Base-by-base conservation (phyloP, 2,888 invertebrate species). In the Empis stercorea region DNA sequence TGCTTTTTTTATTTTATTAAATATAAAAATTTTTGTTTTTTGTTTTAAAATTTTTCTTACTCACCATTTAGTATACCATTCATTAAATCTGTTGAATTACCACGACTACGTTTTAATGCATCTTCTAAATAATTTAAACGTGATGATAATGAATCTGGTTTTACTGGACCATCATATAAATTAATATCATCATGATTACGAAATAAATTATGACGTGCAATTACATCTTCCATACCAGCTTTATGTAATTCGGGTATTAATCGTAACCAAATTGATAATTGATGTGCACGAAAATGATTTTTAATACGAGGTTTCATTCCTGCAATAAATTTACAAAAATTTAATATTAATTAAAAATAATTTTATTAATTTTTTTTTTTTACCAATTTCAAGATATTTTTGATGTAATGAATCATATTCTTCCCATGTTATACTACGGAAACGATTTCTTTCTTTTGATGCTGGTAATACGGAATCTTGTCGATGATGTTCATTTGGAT, bases 281-380 rank as follows among this genome's bases (percentile, higher is more conserved):
- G 92, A 69, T 94, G 93, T 2, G 94, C 92, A 43, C 94, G 78
- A 71, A 89, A 95, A 72, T 94, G 94, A 65, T 92, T 91, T 64
- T 88, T 89, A 71, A 91, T 79, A 51, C 85, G 80, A 1, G 93
- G 88, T 63, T 92, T 91, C 78, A 86, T 80, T 56, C 91, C 94
- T 94, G 76, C 2, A 70, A 66, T 57, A n/a, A n/a, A n/a, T n/a
- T n/a, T n/a, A n/a, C n/a, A n/a, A n/a, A n/a, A n/a, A n/a, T n/a
- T n/a, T 7, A 27, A 27, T 7, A 27, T 27, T 27, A 27, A 27
- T 6, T 27, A 27, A 27, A n/a, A n/a, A n/a, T n/a, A n/a, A n/a
- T n/a, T n/a, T n/a, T n/a, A n/a, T n/a, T n/a, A n/a, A n/a, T n/a
- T n/a, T n/a, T n/a, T n/a, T n/a, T n/a, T 39, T 36, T 65, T 80